These are phyloP conservation scores for Amphipyra tragopoginis DNA, from an alignment of 2,888 invertebrate species.

Conservation along the genomic window DNA sequence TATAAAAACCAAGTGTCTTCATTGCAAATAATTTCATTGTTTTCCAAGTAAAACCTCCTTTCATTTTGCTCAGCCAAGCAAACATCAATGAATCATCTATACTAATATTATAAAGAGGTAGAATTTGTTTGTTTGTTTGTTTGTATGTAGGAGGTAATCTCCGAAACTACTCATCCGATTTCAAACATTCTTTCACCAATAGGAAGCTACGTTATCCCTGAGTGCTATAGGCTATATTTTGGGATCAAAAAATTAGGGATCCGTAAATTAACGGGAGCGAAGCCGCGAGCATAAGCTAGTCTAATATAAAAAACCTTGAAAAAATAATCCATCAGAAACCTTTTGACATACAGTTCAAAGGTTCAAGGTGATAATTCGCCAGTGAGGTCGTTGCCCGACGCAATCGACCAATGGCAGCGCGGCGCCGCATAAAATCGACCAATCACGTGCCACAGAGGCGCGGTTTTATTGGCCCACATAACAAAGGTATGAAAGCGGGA, in stretches of 20 bases:
- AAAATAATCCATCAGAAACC: slow-evolving; percentile 42
- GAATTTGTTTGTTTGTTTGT: too few species aligned
- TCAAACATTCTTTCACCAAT: too few species aligned
- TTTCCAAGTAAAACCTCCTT: slow-evolving; percentile 14
- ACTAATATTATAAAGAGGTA: too few species aligned
- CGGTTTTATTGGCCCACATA: slow-evolving; percentile 58
- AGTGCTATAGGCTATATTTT: too few species aligned
- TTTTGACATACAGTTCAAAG: slow-evolving; percentile 56
- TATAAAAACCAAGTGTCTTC: slow-evolving; percentile 14
- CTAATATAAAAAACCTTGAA: slow-evolving; percentile 4
- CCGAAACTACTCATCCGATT: too few species aligned
- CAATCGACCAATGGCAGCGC: slow-evolving; percentile 64
- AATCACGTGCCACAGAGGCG: slow-evolving; percentile 59
- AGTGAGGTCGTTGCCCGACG: slow-evolving; percentile 65
- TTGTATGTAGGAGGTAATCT: too few species aligned
- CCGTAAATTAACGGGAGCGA: too few species aligned
- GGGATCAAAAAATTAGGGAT: too few species aligned
- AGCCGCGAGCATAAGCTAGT: too few species aligned
- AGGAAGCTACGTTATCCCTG: too few species aligned
- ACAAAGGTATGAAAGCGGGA: slow-evolving; percentile 56
- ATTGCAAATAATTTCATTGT: slow-evolving; percentile 11
- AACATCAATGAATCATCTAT: slow-evolving; percentile 15
- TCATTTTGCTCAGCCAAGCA: slow-evolving; percentile 27
- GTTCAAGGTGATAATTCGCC: slow-evolving; percentile 68
- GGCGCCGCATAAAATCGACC: slow-evolving; percentile 59